These are phyloP conservation scores for Brachypodius melanocephalos DNA, from an alignment of 2,113 vertebrate genomes.

Conservation along the genomic window DNA sequence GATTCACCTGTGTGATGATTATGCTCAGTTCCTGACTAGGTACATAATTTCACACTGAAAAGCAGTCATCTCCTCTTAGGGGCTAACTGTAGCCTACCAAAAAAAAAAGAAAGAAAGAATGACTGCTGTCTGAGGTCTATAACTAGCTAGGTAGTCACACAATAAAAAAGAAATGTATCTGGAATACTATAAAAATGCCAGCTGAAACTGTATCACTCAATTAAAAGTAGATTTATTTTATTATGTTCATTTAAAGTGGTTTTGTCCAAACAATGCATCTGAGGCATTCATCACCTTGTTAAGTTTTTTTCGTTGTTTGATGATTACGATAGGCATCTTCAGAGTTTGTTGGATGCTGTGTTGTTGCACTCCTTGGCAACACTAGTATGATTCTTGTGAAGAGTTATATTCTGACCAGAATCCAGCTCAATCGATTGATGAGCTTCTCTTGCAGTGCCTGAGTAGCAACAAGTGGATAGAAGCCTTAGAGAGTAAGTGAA, in stretches of 20 bases:
- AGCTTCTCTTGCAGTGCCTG: neutral
- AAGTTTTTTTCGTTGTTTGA: neutral
- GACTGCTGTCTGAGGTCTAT: neutral
- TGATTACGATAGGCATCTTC: neutral
- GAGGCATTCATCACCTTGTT: neutral
- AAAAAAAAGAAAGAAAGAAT: accelerated
- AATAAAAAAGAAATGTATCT: neutral
- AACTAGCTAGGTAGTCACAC: neutral
- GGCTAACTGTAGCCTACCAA: neutral
- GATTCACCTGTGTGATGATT: conserved; percentile 45
- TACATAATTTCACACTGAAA: conserved; percentile 57
- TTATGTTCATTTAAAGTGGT: neutral
- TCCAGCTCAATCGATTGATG: neutral
- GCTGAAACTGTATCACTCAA: neutral
- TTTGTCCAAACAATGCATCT: neutral
- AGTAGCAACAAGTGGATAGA: conserved; percentile 28
- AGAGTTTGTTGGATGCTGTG: neutral
- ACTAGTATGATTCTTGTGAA: neutral
- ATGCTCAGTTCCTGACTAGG: conserved; percentile 49
- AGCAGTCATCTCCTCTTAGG: neutral
- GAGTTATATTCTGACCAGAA: neutral
- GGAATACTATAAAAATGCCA: neutral
- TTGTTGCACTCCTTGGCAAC: neutral
- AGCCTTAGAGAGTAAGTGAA: neutral
- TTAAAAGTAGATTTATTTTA: neutral